Evolutionary conservation across 2,888 invertebrate genomes (phyloP).

Genomic region (Xanthorhoe spadicearia): DNA sequence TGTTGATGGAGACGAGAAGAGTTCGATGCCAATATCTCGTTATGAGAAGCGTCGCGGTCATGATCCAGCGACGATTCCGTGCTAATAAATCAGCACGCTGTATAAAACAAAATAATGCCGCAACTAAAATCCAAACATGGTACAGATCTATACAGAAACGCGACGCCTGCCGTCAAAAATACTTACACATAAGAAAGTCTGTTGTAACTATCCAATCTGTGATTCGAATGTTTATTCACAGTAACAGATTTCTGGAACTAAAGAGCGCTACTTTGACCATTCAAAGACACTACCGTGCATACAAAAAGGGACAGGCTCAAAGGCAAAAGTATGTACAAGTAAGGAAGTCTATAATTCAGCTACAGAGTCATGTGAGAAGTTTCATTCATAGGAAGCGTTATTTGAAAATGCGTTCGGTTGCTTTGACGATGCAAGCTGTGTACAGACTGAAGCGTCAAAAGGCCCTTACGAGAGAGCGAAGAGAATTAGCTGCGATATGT

Average conservation of each 20-base stretch:
- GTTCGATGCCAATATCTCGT: slow-evolving; percentile 56
- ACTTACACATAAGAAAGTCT: slow-evolving; percentile 56
- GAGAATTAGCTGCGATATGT: slow-evolving; percentile 59
- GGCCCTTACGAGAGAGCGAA: slow-evolving; percentile 49
- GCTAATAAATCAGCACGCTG: slow-evolving; percentile 52
- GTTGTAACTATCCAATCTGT: slow-evolving; percentile 65
- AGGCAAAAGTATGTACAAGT: slow-evolving; percentile 53
- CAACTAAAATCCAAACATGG: slow-evolving; percentile 69
- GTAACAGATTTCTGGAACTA: slow-evolving; percentile 54
- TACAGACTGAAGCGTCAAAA: slow-evolving; percentile 63
- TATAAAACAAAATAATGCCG: slow-evolving; percentile 53
- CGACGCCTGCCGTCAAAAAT: slow-evolving; percentile 56
- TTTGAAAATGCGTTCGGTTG: slow-evolving; percentile 54
- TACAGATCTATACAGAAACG: slow-evolving; percentile 61
- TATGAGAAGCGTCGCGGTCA: slow-evolving; percentile 54
- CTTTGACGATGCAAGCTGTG: slow-evolving; percentile 65
- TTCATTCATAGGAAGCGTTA: slow-evolving; percentile 63
- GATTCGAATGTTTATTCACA: slow-evolving; percentile 62
- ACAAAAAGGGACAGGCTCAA: slow-evolving; percentile 51
- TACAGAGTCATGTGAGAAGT: slow-evolving; percentile 59
- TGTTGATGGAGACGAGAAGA: slow-evolving; percentile 51
- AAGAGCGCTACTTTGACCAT: slow-evolving; percentile 58
- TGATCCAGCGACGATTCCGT: slow-evolving; percentile 69
- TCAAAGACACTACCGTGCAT: slow-evolving; percentile 72
- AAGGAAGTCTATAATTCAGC: slow-evolving; percentile 51